A percentile compares a stretch with the other conserved stretches of the same genome.
phyloP scores from a whole-genome alignment of 2,113 vertebrate species.

The Spheniscus mendiculus region DNA sequence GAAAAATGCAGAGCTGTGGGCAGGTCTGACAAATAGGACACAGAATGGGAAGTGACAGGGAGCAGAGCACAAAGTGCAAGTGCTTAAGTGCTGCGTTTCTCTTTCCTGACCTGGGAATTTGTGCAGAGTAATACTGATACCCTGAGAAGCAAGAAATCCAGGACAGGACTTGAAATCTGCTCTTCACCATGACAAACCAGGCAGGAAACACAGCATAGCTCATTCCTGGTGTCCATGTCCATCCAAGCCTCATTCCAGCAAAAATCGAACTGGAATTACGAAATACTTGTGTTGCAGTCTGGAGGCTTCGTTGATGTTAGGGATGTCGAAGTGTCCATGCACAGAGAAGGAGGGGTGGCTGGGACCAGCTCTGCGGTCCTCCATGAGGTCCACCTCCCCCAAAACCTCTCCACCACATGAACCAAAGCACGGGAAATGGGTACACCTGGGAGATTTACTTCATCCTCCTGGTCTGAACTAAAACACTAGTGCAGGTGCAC shows the following conservation, averaged over 20 bases:
- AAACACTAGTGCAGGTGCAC: neutral
- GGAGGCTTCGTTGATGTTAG: neutral
- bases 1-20: neutral
- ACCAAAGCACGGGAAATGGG: neutral
- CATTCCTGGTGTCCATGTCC: neutral
- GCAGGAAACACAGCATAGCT: neutral
- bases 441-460: neutral
- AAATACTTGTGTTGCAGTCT: neutral
- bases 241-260: neutral
- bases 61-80: neutral
- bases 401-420: neutral
- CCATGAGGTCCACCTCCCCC: neutral
- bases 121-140: neutral
- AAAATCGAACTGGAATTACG: neutral
- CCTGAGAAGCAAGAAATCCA: neutral
- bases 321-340: neutral
- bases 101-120: neutral
- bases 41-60: neutral
- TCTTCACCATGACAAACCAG: neutral
- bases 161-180: neutral
- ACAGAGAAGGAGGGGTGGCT: neutral
- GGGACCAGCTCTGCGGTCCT: neutral
- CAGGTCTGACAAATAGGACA: neutral
- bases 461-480: neutral
- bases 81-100: neutral